Percentiles rank a stretch among this genome's conserved stretches.
Evolutionary conservation across 2,797 vertebrate genomes (phyloP).

Genomic region (Characodon lateralis): DNA sequence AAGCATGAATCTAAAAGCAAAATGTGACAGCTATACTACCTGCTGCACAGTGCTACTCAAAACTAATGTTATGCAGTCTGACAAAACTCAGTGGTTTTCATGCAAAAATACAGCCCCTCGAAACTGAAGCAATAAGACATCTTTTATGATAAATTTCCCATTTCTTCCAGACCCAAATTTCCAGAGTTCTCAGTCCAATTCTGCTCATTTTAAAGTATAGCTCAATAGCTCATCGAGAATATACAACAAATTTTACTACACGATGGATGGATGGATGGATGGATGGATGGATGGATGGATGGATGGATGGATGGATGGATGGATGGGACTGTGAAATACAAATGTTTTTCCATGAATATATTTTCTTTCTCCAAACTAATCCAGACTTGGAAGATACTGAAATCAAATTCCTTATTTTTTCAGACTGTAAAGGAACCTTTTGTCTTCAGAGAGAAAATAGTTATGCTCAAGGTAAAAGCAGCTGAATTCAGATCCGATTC

Average conservation of each 20-base stretch:
- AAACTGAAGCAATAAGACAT: not conserved
- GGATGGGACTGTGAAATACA: not conserved
- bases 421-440: too few relatives aligned
- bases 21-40: not conserved
- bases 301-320: not conserved
- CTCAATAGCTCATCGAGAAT: too few relatives aligned
- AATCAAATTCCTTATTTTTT: too few relatives aligned
- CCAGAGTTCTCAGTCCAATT: too few relatives aligned
- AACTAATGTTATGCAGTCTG: slow-evolving; percentile 1
- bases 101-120: too few relatives aligned
- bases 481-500: not conserved
- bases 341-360: not conserved
- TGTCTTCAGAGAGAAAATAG: too few relatives aligned
- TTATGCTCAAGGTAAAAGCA: not conserved
- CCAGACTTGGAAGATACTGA: not conserved
- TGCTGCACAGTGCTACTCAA: slow-evolving; percentile 12
- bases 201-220: too few relatives aligned
- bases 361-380: not conserved
- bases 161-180: too few relatives aligned
- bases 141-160: too few relatives aligned
- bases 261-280: not conserved
- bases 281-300: not conserved
- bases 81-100: not conserved
- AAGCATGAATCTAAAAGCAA: not conserved
- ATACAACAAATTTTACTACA: too few relatives aligned